phyloP scores from a whole-genome alignment of 2,888 invertebrate genomes.

The Selenia dentaria region DNA sequence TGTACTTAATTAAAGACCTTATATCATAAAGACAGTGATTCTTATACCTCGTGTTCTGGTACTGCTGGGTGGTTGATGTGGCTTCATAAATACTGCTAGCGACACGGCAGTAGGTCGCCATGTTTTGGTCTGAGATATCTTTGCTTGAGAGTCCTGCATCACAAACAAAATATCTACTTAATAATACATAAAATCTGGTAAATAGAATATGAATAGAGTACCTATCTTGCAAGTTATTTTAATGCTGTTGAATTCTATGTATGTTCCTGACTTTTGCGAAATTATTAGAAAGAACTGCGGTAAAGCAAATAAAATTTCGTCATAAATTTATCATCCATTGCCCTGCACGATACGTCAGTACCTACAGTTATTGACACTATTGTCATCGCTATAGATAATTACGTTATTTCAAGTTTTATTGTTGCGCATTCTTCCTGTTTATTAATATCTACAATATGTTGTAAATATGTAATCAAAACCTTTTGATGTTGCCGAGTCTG shows the following conservation, averaged over 20 bases:
- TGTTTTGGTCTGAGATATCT: slow-evolving; percentile 65
- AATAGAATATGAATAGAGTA: too few species aligned
- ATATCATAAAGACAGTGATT: too few species aligned
- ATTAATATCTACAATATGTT: slow-evolving; percentile 19
- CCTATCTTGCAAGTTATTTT: too few species aligned
- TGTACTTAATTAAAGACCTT: too few species aligned
- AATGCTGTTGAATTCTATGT: too few species aligned
- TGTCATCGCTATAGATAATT: slow-evolving; percentile 22
- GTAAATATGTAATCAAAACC: slow-evolving; percentile 26
- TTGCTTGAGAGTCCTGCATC: slow-evolving; percentile 64
- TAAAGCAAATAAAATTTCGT: too few species aligned
- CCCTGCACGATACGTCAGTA: slow-evolving; percentile 1
- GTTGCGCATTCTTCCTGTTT: slow-evolving; percentile 23
- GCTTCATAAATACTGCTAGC: slow-evolving; percentile 70
- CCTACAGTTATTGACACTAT: slow-evolving; percentile 18
- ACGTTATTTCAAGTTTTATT: slow-evolving; percentile 22
- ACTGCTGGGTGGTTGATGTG: slow-evolving; percentile 64
- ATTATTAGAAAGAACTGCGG: too few species aligned
- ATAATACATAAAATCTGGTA: background rate
- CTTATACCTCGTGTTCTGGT: slow-evolving; percentile 65
- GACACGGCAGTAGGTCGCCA: slow-evolving; percentile 69
- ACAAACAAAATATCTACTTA: too few species aligned
- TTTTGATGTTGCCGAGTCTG: slow-evolving; percentile 27
- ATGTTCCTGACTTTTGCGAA: too few species aligned
- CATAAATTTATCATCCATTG: slow-evolving; percentile 13